Evolutionary conservation across 1,140 invertebrate species (phyloP).

Genomic region (Bombus polaris): DNA sequence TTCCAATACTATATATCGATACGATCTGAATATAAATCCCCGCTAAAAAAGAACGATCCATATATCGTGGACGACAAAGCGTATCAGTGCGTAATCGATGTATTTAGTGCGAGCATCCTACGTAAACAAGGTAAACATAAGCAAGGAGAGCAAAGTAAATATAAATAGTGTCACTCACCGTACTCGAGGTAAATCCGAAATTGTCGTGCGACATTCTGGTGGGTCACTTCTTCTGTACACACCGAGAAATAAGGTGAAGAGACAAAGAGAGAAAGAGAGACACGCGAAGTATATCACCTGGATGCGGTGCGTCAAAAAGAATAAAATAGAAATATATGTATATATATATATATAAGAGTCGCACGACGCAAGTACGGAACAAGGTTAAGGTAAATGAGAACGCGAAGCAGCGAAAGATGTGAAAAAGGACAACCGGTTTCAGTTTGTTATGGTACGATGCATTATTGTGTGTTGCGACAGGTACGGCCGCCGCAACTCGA

Average conservation of each 20-base stretch:
- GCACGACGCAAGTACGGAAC: background rate
- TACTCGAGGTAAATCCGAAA: conserved; percentile 78
- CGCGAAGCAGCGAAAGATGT: conserved; percentile 24
- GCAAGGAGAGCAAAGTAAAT: background rate
- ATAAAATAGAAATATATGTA: background rate
- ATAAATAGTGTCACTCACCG: conserved; percentile 70
- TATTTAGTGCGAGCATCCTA: background rate
- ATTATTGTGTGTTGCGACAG: conserved; percentile 73
- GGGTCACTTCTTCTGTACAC: conserved; percentile 31
- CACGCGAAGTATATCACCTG: conserved; percentile 15
- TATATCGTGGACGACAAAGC: background rate
- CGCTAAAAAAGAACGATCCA: background rate
- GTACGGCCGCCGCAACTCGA: conserved; percentile 78
- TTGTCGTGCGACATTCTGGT: conserved; percentile 77
- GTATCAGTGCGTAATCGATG: no score
- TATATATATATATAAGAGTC: background rate
- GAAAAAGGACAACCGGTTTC: conserved; percentile 43
- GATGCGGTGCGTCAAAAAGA: conserved; percentile 1
- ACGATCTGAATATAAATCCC: background rate
- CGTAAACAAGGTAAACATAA: background rate
- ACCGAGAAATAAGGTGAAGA: background rate
- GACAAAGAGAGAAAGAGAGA: background rate
- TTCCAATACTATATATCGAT: background rate
- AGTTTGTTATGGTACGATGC: conserved; percentile 62
- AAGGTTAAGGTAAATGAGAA: conserved; percentile 22